phyloP scores from a whole-genome alignment of 2,888 invertebrate genomes.

The Helobdella robusta region DNA sequence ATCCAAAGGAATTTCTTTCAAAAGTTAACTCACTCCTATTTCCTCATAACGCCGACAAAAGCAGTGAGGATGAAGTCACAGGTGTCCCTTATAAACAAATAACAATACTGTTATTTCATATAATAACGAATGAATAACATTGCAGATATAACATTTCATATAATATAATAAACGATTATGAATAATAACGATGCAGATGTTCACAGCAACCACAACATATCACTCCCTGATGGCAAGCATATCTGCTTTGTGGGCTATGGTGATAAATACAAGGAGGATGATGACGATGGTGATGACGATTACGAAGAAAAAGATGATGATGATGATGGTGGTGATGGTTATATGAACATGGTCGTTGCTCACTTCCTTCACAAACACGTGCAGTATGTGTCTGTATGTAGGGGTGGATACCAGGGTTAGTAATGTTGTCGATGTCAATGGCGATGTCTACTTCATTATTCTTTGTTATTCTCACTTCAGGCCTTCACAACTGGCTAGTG shows the following conservation, averaged over 20 bases:
- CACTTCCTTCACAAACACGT: slow-evolving; percentile 88
- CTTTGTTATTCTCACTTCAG: neutral
- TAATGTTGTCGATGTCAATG: slow-evolving; percentile 9
- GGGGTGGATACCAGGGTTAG: slow-evolving; percentile 69
- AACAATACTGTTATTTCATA: too few species aligned
- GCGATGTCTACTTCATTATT: neutral
- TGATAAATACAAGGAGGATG: neutral
- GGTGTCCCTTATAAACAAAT: neutral
- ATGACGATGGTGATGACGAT: neutral
- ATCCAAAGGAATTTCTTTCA: slow-evolving; percentile 83
- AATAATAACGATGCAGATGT: too few species aligned
- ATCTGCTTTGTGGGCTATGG: slow-evolving; percentile 55
- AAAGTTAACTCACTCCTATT: slow-evolving; percentile 79
- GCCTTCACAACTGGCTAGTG: too few species aligned
- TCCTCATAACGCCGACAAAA: neutral
- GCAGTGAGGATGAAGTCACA: neutral
- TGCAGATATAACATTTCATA: too few species aligned
- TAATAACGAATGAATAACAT: too few species aligned
- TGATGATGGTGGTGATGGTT: slow-evolving; percentile 65
- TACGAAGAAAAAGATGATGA: neutral
- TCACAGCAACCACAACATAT: neutral
- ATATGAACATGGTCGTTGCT: slow-evolving; percentile 95
- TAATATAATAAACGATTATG: too few species aligned
- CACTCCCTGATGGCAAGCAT: slow-evolving; percentile 51
- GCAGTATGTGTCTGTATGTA: slow-evolving; percentile 79